Base-by-base conservation (phyloP, 30 jellyfish, hydroid and myxozoan species). In the Aurelia coerulea region DNA sequence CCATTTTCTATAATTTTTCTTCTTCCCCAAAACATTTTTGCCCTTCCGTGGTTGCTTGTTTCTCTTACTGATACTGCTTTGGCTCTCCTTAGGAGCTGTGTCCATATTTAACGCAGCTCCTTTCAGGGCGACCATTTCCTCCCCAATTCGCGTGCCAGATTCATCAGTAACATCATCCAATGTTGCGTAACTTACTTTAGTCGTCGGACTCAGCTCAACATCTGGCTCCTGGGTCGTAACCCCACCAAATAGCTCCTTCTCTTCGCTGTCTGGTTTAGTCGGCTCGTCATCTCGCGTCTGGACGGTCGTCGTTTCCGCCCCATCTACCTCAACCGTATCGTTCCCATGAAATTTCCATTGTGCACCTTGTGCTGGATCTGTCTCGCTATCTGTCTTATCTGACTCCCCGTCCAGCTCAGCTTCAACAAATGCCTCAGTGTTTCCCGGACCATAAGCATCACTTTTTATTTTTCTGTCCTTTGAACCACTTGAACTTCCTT, bases 191-290 rank as follows among this genome's bases (percentile, higher is more conserved):
- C 80, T 60, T 60, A 60, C 35, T 60, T 60, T 60, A 8, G 70
- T 60, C 12, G 70, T 60, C 35, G 70, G 70, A 60, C 13, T 60
- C 37, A 17, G 35, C 37, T 60, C 70, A 17, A 60, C 37, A 6
- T 46, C 56, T 46, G 35, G 12, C 15, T 65, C 42, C 15, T 17
- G 18, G 37, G 58, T 70, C 34, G 62, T 15, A 4, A 17, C 80
- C 37, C 58, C 80, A 10, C 80, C 80, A 19, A 70, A 70, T 56
- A 70, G 13, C 58, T 70, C 70, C 37, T n/a, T 60, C 10, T 60
- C 70, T 60, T 60, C 70, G 32, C 70, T 60, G 37, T 60, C 70
- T 4, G 70, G 70, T 29, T 17, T 29, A 60, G 32, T 60, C 0
- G 37, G 35, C 32, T 29, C 70, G 35, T 60, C 70, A 29, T 60